phyloP scores from a whole-genome alignment of 2,888 invertebrate genomes.

The Lamellibrachia columna region DNA sequence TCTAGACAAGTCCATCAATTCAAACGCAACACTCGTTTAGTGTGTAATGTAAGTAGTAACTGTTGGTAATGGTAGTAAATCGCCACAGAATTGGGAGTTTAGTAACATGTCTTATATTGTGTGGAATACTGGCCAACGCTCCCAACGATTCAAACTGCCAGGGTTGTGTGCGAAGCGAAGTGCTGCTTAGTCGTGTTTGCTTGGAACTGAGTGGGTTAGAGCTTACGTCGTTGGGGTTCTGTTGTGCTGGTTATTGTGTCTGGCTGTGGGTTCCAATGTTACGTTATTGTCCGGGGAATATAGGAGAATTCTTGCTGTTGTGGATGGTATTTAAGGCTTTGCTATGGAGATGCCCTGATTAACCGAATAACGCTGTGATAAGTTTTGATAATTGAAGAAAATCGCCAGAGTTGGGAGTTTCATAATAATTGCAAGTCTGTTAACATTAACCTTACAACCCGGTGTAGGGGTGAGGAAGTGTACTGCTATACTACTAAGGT shows the following conservation, averaged over 20 bases:
- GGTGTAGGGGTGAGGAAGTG: background rate
- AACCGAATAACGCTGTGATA: background rate
- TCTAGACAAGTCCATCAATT: background rate
- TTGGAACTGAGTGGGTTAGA: too few relatives aligned
- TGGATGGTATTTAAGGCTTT: too few relatives aligned
- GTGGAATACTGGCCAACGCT: too few relatives aligned
- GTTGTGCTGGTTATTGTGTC: too few relatives aligned
- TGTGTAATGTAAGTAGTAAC: background rate
- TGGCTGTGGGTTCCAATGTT: too few relatives aligned
- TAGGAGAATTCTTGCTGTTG: too few relatives aligned
- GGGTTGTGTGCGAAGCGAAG: too few relatives aligned
- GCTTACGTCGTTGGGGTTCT: too few relatives aligned
- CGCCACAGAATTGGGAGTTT: background rate
- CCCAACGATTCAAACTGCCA: too few relatives aligned
- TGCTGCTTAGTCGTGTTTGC: too few relatives aligned
- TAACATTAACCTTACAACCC: background rate
- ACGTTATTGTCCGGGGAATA: too few relatives aligned
- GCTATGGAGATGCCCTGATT: too few relatives aligned
- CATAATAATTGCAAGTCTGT: background rate
- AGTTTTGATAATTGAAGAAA: background rate
- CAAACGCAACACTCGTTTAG: background rate
- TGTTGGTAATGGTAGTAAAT: conserved; percentile 1
- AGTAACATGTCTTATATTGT: background rate
- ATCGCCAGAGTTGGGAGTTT: background rate
- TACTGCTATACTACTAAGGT: background rate